These are phyloP conservation scores for Apis mellifera DNA, from an alignment of 1,140 invertebrate species.

Conservation along the genomic window Amel_HAv3.1 CM009940.2:9204501-9205000, in stretches of 20 bases:
- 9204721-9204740: too few species aligned
- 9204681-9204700: too few species aligned
- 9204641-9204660: not conserved
- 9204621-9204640: conserved; percentile 1
- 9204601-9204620: conserved; percentile 7
- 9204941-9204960: conserved; percentile 52
- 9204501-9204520: not conserved
- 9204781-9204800: too few species aligned
- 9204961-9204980: conserved; percentile 59
- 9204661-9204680: too few species aligned
- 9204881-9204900: conserved; percentile 18
- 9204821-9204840: conserved; percentile 6
- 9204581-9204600: conserved; percentile 29
- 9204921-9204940: conserved; percentile 46
- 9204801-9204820: not conserved
- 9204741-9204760: too few species aligned
- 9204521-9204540: not conserved
- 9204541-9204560: not conserved
- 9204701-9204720: not conserved
- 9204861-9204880: conserved; percentile 38
- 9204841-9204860: conserved; percentile 1
- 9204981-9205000: conserved; percentile 69
- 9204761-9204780: not conserved
- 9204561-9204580: not conserved
- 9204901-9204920: conserved; percentile 22